Conservation (phyloP, 2,888 invertebrate genomes). For the Drosophila siamana region DNA sequence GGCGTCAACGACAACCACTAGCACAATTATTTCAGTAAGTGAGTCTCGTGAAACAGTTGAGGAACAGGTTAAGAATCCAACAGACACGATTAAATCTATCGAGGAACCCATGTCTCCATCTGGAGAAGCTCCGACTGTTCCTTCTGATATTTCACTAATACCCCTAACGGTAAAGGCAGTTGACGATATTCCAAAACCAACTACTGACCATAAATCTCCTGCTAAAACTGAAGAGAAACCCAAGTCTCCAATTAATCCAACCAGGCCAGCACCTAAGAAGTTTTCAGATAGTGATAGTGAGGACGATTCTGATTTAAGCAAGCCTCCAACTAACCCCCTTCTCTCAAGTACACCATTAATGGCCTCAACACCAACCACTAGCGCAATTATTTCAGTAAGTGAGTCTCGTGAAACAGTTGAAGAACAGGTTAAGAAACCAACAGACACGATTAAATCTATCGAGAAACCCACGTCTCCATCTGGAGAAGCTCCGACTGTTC, state of each 20-base stretch:
- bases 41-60: conserved; percentile 11
- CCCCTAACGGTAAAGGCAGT: not conserved
- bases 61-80: not conserved
- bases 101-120: conserved; percentile 30
- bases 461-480: conserved; percentile 31
- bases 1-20: not conserved
- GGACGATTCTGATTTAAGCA: conserved; percentile 9
- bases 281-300: conserved; percentile 23
- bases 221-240: conserved; percentile 11
- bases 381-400: not conserved
- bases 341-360: not conserved
- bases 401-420: conserved; percentile 9
- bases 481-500: not conserved
- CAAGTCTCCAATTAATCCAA: not conserved
- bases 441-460: not conserved
- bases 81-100: not conserved
- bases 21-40: conserved; percentile 2
- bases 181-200: conserved; percentile 3
- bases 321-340: not conserved
- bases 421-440: not conserved
- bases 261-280: not conserved
- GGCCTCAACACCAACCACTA: not conserved
- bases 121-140: not conserved
- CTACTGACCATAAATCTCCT: not conserved
- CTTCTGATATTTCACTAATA: not conserved